These are phyloP conservation scores for Varanus salvator DNA, from an alignment of 2,113 vertebrate species.

Conservation along the genomic window DNA sequence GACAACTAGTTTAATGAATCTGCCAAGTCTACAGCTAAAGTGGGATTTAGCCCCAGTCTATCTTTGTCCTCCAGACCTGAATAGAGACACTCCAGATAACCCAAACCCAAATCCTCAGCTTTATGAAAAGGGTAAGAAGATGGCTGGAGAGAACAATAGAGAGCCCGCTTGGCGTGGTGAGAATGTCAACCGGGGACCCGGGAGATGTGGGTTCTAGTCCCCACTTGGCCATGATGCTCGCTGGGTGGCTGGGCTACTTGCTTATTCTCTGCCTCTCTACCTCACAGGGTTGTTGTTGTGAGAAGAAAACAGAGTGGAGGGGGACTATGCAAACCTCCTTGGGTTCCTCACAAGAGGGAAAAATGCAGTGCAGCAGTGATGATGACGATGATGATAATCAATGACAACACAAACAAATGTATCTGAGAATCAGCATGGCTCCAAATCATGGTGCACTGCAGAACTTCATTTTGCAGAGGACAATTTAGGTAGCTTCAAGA, in stretches of 20 bases:
- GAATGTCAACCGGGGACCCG: too few species aligned
- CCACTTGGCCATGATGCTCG: too few species aligned
- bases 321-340: too few species aligned
- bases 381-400: too few species aligned
- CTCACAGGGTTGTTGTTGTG: too few species aligned
- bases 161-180: too few species aligned
- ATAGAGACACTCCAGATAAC: not conserved
- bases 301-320: too few species aligned
- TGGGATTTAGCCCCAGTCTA: not conserved
- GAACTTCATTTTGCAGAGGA: not conserved
- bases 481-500: not conserved
- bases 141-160: not conserved
- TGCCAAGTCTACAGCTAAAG: not conserved
- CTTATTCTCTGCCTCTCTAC: too few species aligned
- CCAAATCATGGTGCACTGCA: not conserved
- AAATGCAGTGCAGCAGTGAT: too few species aligned
- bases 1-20: constrained; percentile 5
- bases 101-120: not conserved
- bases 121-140: not conserved
- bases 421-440: not conserved
- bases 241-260: too few species aligned
- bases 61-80: not conserved
- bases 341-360: too few species aligned
- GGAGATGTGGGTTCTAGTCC: too few species aligned
- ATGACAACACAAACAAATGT: not conserved